Base-by-base conservation (phyloP, 2,113 vertebrate genomes). In the Eidolon helvum region DNA sequence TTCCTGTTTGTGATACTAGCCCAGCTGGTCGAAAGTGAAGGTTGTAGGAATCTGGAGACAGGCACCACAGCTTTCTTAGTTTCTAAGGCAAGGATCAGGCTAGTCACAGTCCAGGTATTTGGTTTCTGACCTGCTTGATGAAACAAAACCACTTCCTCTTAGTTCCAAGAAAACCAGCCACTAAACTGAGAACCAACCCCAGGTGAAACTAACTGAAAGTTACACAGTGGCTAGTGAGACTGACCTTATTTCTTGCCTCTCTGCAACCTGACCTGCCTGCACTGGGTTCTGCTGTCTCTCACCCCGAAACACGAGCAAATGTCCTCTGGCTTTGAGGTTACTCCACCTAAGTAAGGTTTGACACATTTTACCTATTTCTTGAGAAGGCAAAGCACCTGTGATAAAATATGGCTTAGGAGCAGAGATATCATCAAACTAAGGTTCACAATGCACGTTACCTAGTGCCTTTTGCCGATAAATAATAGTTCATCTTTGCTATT, bases 101-200 rank as follows among this genome's bases (percentile, higher is more conserved):
- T 53, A 53, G 22, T 79, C 45, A 38, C 15, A 15, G 24, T 14
- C 21, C 21, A 38, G 65, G 33, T 59, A 40, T 66, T 85, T 66
- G 48, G 40, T 90, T 86, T 96, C 71, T 96, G 65, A 77, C 35
- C 59, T 75, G 53, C 35, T 90, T 88, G 71, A 11, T 82, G 35
- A 92, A 94, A 77, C 55, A 94, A 94, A 95, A 85, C 84, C 84
- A 87, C 35, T 38, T 50, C 35, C 45, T 77, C 40, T 74, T 86
- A 66, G 59, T 95, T 94, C 84, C 66, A 59, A 94, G 75, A 90
- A 94, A 85, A 92, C 30, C 65, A 71, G 72, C 65, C 59, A 35
- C 40, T 71, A 85, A 84, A 38, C 28, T 35, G 66, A 87, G 79
- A 94, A 63, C 11, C 69, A 87, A 33, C 35, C 30, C 15, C 38